Conservation (phyloP, 2,113 vertebrate species). For the Sinocyclocheilus anophthalmus region DNA sequence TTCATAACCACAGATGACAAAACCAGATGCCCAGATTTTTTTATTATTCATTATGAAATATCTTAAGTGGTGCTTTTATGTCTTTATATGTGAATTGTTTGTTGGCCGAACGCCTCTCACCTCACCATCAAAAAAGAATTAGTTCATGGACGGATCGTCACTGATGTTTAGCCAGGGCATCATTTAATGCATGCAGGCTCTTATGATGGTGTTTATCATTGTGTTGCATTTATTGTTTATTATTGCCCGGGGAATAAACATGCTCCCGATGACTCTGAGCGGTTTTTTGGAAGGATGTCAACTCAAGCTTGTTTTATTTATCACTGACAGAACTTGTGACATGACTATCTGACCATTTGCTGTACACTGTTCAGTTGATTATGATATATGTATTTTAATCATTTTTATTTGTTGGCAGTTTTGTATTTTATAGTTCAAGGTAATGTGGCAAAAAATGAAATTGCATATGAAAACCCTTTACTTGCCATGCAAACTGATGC, state of each 20-base stretch:
- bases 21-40: not conserved
- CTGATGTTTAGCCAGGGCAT: too few species aligned
- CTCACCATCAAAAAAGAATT: too few species aligned
- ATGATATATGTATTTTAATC: not conserved
- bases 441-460: not conserved
- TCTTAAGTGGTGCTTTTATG: not conserved
- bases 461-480: not conserved
- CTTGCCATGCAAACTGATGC: too few species aligned
- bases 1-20: not conserved
- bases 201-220: not conserved
- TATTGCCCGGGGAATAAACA: not conserved
- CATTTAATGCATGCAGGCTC: not conserved
- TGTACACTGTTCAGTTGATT: not conserved
- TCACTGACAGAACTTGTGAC: constrained; percentile 23
- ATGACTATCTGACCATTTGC: not conserved
- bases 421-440: constrained; percentile 29
- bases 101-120: not conserved
- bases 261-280: not conserved
- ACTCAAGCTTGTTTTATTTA: not conserved
- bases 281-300: not conserved
- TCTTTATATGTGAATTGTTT: not conserved
- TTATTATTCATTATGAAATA: not conserved
- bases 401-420: constrained; percentile 33
- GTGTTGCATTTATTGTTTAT: not conserved
- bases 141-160: too few species aligned